Evolutionary conservation across 2,888 invertebrate genomes (phyloP).

Genomic region (Argynnis bischoffii): DNA sequence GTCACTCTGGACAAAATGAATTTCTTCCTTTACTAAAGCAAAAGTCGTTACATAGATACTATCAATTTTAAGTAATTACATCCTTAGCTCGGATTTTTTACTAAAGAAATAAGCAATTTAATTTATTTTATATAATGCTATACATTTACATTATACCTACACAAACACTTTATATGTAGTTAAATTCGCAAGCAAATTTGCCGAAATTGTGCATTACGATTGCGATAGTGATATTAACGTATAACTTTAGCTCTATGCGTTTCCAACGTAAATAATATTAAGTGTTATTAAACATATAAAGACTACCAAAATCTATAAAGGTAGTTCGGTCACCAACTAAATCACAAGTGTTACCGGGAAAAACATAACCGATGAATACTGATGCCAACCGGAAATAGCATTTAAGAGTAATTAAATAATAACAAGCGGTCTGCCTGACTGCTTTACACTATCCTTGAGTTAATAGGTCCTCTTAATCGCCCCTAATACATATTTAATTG

Average conservation of each 20-base stretch:
- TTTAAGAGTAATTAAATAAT: constrained; percentile 39
- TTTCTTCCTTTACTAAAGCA: constrained; percentile 47
- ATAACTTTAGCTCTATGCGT: neutral
- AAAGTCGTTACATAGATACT: constrained; percentile 22
- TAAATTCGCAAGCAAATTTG: no score
- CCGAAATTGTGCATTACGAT: no score
- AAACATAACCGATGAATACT: neutral
- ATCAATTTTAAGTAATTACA: constrained; percentile 33
- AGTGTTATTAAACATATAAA: no score
- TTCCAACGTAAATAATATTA: no score
- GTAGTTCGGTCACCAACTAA: neutral
- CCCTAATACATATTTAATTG: constrained; percentile 42
- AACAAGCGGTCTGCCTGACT: constrained; percentile 30
- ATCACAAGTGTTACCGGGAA: neutral
- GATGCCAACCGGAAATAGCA: constrained; percentile 46
- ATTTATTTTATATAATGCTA: no score
- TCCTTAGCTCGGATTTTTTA: neutral
- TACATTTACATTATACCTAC: no score
- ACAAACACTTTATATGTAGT: no score
- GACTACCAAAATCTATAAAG: neutral
- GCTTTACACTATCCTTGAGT: constrained; percentile 34
- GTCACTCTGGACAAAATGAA: constrained; percentile 61
- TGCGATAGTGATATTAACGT: neutral
- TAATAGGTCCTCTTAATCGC: constrained; percentile 35
- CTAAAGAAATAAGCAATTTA: no score